Conservation (phyloP, 2,113 vertebrate genomes). For the Leucoraja erinaceus region DNA sequence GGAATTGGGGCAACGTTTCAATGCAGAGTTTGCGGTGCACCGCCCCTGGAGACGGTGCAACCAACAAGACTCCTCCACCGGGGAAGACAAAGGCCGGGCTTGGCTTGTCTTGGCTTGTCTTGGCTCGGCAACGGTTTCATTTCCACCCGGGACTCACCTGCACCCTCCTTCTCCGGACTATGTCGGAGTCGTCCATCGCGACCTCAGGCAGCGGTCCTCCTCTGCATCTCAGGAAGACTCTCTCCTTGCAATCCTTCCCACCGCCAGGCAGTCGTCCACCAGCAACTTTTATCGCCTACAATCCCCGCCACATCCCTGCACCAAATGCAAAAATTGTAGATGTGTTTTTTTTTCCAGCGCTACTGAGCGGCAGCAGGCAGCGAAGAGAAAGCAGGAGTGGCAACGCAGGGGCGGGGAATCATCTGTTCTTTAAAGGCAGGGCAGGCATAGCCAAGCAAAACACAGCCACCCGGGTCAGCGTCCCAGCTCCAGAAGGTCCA, state of each 20-base stretch:
- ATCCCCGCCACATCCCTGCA: not conserved
- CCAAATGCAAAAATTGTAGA: too few species aligned
- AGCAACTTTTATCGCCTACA: not conserved
- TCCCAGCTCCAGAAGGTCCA: not conserved
- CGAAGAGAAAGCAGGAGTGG: too few species aligned
- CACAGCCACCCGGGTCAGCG: not conserved
- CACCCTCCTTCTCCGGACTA: slow-evolving; percentile 1
- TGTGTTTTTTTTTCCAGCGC: too few species aligned
- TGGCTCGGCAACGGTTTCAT: too few species aligned
- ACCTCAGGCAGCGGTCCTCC: not conserved
- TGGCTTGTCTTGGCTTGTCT: not conserved
- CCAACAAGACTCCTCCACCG: not conserved
- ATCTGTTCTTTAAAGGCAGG: not conserved
- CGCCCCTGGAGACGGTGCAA: not conserved
- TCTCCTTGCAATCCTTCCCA: too few species aligned
- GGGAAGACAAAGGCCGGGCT: not conserved
- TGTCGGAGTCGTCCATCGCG: slow-evolving; percentile 25
- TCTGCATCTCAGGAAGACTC: not conserved
- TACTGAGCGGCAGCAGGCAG: too few species aligned
- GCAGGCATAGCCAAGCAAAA: too few species aligned
- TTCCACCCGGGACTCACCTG: not conserved
- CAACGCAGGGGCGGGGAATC: not conserved
- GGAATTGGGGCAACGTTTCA: not conserved
- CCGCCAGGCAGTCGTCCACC: not conserved
- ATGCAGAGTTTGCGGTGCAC: not conserved